Conservation (phyloP, 2,888 invertebrate species). For the Hemistola chrysoprasaria region DNA sequence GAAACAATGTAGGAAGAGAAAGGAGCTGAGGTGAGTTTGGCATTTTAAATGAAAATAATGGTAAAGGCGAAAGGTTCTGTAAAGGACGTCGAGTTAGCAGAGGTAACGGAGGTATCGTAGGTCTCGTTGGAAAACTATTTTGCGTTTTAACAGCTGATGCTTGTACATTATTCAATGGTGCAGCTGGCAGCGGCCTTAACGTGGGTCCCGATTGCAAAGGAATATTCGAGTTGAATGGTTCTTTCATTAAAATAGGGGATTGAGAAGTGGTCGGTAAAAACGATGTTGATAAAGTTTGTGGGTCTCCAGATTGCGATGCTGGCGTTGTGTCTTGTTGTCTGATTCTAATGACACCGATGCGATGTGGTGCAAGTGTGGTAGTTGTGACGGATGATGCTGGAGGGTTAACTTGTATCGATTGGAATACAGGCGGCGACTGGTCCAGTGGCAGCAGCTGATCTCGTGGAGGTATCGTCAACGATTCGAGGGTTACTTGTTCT, state of each 20-base stretch:
- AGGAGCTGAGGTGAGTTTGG: too few species aligned
- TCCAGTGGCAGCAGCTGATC: too few species aligned
- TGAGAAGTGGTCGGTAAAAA: neutral
- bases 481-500: conserved; percentile 21
- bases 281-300: conserved; percentile 9
- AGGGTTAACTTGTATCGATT: conserved; percentile 7
- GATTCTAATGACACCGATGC: conserved; percentile 21
- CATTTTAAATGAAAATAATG: too few species aligned
- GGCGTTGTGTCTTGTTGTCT: conserved; percentile 16
- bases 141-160: neutral
- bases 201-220: neutral
- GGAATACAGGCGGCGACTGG: too few species aligned
- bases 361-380: conserved; percentile 15
- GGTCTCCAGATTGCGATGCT: conserved; percentile 4
- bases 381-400: conserved; percentile 3
- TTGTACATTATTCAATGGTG: conserved; percentile 3
- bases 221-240: too few species aligned
- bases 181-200: conserved; percentile 3
- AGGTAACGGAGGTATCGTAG: conserved; percentile 8
- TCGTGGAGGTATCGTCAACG: neutral
- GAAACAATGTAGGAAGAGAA: too few species aligned
- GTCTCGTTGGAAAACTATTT: conserved; percentile 6
- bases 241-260: neutral
- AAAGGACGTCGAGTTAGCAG: conserved; percentile 6
- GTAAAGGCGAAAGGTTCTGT: conserved; percentile 3